A percentile compares a stretch with the other conserved stretches of the same genome.
These are phyloP conservation scores for Sapayoa aenigma DNA, from an alignment of 2,113 vertebrate species.

Conservation along the genomic window DNA sequence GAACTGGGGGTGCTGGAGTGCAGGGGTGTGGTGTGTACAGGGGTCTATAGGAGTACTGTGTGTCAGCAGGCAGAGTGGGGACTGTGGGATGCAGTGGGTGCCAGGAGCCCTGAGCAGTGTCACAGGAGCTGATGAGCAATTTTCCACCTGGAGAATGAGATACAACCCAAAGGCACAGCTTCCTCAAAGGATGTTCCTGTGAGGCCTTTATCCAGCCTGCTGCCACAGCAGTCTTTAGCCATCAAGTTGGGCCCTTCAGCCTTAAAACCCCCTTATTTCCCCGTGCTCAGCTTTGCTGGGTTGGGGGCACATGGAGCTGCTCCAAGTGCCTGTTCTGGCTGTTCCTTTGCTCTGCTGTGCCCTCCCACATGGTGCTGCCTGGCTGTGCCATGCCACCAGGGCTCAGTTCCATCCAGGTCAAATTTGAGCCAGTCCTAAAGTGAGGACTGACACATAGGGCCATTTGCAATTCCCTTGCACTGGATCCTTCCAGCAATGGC, in stretches of 20 bases:
- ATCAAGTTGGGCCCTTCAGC: background rate
- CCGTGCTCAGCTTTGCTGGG: background rate
- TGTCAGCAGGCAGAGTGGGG: background rate
- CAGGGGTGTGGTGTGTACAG: background rate
- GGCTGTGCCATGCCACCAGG: rapidly evolving
- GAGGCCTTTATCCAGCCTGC: background rate
- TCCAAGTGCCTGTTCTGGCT: background rate
- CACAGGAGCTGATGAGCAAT: background rate
- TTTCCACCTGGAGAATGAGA: rapidly evolving
- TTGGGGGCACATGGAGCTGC: background rate
- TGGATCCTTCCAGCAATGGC: background rate
- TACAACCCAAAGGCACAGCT: background rate
- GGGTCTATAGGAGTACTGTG: background rate
- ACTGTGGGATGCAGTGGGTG: background rate
- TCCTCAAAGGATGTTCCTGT: rapidly evolving
- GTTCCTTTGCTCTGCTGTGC: background rate
- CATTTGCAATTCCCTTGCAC: background rate
- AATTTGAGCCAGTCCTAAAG: background rate
- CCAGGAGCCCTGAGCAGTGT: background rate
- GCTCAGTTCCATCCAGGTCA: background rate
- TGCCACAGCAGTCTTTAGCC: background rate
- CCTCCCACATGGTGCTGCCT: rapidly evolving
- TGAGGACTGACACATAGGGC: rapidly evolving
- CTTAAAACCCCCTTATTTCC: background rate
- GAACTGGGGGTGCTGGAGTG: background rate